Base-by-base conservation (phyloP, 2,113 vertebrate species). In the Todiramphus chloris region DNA sequence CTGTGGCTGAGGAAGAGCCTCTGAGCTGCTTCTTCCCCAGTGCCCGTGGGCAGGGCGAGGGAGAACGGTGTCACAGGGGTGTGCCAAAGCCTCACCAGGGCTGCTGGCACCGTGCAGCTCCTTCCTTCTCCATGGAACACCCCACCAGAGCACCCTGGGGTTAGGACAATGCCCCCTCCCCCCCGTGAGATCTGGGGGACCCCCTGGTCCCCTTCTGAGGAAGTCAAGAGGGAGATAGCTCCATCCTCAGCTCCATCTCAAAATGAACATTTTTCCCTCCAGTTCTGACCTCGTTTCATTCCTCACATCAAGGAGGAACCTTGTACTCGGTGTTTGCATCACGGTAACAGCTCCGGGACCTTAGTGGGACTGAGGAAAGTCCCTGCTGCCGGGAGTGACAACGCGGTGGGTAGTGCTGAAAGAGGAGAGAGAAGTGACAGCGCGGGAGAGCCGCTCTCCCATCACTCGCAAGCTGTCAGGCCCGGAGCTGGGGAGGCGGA, bases 181-280 rank as follows among this genome's bases (percentile, higher is more conserved):
- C 9, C 0, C 24, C 31, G 44, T 43, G 58, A n/a, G 48, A 28
- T 24, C 9, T 35, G 0, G 68, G 59, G 46, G 31, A 51, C 37
- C 43, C 33, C 16, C 2, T 16, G 1, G 16, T 17, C 35, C 48
- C n/a, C 11, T 46, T 33, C 14, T 0, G 1, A 28, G 30, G 39
- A 8, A 87, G 2, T 33, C 7, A 0, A 51, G 59, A 12, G 37
- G 75, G 56, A 68, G 72, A 17, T 16, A 44, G 31, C 31, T 8
- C 6, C 33, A 28, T 72, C 46, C 51, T 56, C 64, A 20, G 3
- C 74, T 78, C 46, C 62, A 64, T 44, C 74, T 90, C 82, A 70
- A 97, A 97, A 95, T 89, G 93, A 96, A 93, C 91, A 96, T 83
- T 96, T 89, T 30, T 63, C 77, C 93, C 75, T 82, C 19, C 91